Evolutionary conservation across 37 sponge, comb jelly and placozoan species (phyloP).

Genomic region (Crambe crambe): DNA sequence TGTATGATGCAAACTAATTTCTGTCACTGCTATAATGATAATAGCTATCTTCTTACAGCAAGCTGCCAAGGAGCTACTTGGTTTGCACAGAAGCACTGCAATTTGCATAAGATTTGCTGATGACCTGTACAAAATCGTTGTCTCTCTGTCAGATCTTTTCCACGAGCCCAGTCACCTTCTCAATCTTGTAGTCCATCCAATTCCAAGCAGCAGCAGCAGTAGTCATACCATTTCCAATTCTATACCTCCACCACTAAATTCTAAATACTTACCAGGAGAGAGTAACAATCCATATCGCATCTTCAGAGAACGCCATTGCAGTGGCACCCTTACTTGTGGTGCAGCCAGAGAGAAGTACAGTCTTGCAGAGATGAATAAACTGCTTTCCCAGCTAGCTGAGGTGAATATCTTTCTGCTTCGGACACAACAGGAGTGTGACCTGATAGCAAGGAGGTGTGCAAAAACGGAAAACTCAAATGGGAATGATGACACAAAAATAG

Average conservation of each 20-base stretch:
- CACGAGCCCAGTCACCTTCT: conserved; percentile 28
- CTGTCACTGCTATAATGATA: not conserved
- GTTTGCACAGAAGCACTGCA: not conserved
- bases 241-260: not conserved
- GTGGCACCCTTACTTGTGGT: not conserved
- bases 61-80: conserved; percentile 28
- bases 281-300: conserved; percentile 11
- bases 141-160: conserved; percentile 5
- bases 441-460: conserved; percentile 1
- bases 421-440: conserved; percentile 17
- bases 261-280: not conserved
- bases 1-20: not conserved
- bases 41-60: too few species aligned
- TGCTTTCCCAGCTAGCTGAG: conserved; percentile 26
- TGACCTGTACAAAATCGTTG: not conserved
- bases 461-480: not conserved
- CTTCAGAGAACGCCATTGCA: not conserved
- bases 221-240: not conserved
- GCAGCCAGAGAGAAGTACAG: not conserved
- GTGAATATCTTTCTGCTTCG: conserved; percentile 25
- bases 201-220: not conserved
- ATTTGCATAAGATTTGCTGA: conserved; percentile 33
- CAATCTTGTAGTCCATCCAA: conserved; percentile 11
- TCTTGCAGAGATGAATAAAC: conserved; percentile 18
- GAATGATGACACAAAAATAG: too few species aligned